phyloP scores from a whole-genome alignment of 2,113 vertebrate species.

The Emydocephalus ijimae region DNA sequence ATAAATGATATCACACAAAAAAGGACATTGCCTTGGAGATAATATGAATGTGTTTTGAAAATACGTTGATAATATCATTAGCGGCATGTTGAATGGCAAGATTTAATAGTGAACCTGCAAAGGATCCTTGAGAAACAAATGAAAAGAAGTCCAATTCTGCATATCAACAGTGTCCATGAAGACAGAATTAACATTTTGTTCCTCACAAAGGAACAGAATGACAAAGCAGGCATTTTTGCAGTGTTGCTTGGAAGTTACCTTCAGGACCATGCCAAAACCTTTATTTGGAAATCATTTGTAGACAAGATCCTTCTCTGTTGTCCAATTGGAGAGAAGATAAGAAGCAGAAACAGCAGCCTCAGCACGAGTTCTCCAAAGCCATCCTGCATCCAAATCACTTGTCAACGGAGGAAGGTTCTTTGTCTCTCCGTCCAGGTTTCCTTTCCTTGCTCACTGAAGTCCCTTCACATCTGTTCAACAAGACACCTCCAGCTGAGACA shows the following conservation, averaged over 20 bases:
- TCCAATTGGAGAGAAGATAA: constrained; percentile 22
- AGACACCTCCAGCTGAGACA: constrained; percentile 49
- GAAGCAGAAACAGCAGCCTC: background rate
- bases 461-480: constrained; percentile 56
- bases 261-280: constrained; percentile 27
- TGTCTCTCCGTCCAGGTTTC: constrained; percentile 44
- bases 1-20: background rate
- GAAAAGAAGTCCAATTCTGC: constrained; percentile 15
- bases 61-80: background rate
- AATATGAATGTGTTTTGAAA: background rate
- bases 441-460: constrained; percentile 52
- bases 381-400: constrained; percentile 1
- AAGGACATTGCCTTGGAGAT: background rate
- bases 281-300: constrained; percentile 8
- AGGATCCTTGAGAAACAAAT: constrained; percentile 17
- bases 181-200: constrained; percentile 3
- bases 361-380: background rate
- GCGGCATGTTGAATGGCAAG: background rate
- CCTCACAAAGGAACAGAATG: constrained; percentile 3
- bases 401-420: constrained; percentile 26
- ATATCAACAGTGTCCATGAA: background rate
- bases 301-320: constrained; percentile 25
- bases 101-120: constrained; percentile 20
- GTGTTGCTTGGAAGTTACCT: constrained; percentile 18
- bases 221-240: constrained; percentile 23